Evolutionary conservation across 30 jellyfish, hydroid and myxozoan species (phyloP), one percentile per base, ranked within the genome.

Genomic region (Aurelia aurita): DNA sequence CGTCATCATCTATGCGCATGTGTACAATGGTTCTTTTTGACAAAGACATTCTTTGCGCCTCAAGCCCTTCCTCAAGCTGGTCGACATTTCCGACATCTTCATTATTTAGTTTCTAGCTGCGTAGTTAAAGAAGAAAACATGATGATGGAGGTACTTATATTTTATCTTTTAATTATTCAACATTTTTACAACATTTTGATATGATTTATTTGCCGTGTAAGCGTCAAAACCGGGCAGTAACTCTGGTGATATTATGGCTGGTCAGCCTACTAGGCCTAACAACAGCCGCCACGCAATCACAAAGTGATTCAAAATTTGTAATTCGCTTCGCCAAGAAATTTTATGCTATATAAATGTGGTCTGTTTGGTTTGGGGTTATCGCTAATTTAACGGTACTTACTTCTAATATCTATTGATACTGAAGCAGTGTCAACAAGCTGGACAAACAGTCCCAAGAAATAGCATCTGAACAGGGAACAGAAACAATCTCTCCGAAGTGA

Each of bases 31-130:
- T 39, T 39, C 39, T 22, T 19, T 39, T 32, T 25, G 74, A 74
- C 86, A 74, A 74, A 74, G 72, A 59, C 74, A 55, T 74, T 74
- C 86, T 74, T 74, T 74, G 71, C 71, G 86, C 53, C 31, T 47
- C 11, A 59, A 27, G 18, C 49, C 65, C 65, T 74, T 55, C 75
- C 62, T 28, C 61, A 46, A 57, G 68, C 86, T 74, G 86, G 86
- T 74, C 34, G 75, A n/a, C 58, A 19, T 53, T 61, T 47, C 13
- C 55, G 86, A 18, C 25, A 29, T 28, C 34, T 5, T 49, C 19
- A 9, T 45, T 53, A 3, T 74, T 28, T 35, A 67, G 25, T 70
- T 47, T 53, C 71, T 73, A 39, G 16, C 34, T 35, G 58, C 55
- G 86, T 74, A 74, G 86, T 54, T 74, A 27, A 54, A 53, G 71